Percentiles rank a stretch among this genome's conserved stretches.
Conservation (phyloP, 2,113 vertebrate genomes). For the Camarhynchus parvulus region DNA sequence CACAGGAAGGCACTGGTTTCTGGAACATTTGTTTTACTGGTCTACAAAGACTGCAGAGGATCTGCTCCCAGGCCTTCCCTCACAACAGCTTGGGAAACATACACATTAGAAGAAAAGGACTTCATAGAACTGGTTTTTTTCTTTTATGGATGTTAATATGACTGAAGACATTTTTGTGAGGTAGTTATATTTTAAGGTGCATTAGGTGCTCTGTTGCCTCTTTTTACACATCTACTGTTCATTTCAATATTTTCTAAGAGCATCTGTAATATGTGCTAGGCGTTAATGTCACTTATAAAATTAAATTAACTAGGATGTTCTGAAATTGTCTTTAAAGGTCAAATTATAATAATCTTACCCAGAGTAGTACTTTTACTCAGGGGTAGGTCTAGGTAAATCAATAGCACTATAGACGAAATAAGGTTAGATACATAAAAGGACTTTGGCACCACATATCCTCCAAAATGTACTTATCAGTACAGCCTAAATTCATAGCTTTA, state of each 20-base stretch:
- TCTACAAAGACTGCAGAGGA: background rate
- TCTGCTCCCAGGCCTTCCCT: background rate
- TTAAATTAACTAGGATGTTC: constrained; percentile 48
- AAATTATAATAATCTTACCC: constrained; percentile 47
- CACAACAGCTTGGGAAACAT: background rate
- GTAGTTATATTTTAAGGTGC: constrained; percentile 27
- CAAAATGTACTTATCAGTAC: background rate
- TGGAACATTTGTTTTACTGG: background rate
- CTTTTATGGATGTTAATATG: constrained; percentile 30
- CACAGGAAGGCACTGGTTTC: background rate
- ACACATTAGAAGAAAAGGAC: background rate
- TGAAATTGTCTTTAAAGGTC: constrained; percentile 65
- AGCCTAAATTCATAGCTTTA: background rate
- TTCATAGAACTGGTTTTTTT: background rate
- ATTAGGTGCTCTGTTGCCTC: constrained; percentile 26
- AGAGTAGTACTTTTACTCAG: constrained; percentile 17
- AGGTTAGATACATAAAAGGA: constrained; percentile 40
- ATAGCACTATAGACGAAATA: constrained; percentile 25
- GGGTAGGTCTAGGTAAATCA: constrained; percentile 21
- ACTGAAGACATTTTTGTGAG: constrained; percentile 36
- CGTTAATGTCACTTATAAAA: constrained; percentile 48
- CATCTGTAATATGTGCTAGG: constrained; percentile 1
- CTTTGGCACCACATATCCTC: background rate
- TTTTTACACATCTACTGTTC: background rate
- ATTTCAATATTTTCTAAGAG: constrained; percentile 53